A percentile compares a stretch with the other conserved stretches of the same genome.
Evolutionary conservation across 1,140 invertebrate genomes (phyloP).

Genomic region (Mya arenaria): DNA sequence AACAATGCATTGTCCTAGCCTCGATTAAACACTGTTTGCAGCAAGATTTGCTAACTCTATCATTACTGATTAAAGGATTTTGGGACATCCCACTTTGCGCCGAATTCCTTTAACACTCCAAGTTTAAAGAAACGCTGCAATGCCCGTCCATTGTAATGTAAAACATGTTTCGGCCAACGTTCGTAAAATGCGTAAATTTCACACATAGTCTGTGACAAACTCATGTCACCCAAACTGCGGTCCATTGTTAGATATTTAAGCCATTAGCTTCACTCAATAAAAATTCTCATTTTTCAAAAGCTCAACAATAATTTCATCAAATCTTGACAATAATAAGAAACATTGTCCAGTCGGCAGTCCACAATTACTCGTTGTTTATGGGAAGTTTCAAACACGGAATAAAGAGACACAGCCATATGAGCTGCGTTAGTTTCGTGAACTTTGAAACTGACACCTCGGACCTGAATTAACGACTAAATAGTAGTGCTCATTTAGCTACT

Average conservation of each 20-base stretch:
- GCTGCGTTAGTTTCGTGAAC: too few species aligned
- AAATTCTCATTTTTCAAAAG: constrained; percentile 54
- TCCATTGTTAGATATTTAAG: constrained; percentile 32
- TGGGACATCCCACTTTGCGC: not conserved
- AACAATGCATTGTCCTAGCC: not conserved
- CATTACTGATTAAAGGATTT: not conserved
- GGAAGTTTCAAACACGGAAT: too few species aligned
- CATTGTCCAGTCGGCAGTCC: not conserved
- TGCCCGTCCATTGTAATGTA: constrained; percentile 22
- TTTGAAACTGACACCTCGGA: too few species aligned
- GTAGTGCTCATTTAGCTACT: too few species aligned
- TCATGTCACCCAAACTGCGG: constrained; percentile 10
- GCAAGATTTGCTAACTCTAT: too few species aligned
- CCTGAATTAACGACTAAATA: too few species aligned
- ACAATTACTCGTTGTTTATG: not conserved
- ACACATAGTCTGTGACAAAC: constrained; percentile 10
- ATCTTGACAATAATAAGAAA: constrained; percentile 36
- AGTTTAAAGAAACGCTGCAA: not conserved
- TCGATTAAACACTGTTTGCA: not conserved
- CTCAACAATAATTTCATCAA: constrained; percentile 53
- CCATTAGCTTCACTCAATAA: constrained; percentile 48
- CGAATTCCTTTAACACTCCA: too few species aligned
- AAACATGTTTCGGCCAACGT: not conserved
- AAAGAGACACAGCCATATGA: too few species aligned
- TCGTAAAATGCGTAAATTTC: constrained; percentile 31